Evolutionary conservation across 2,797 vertebrate species (phyloP), one percentile per base, ranked within the genome.

Genomic region (Scolopax rusticola): DNA sequence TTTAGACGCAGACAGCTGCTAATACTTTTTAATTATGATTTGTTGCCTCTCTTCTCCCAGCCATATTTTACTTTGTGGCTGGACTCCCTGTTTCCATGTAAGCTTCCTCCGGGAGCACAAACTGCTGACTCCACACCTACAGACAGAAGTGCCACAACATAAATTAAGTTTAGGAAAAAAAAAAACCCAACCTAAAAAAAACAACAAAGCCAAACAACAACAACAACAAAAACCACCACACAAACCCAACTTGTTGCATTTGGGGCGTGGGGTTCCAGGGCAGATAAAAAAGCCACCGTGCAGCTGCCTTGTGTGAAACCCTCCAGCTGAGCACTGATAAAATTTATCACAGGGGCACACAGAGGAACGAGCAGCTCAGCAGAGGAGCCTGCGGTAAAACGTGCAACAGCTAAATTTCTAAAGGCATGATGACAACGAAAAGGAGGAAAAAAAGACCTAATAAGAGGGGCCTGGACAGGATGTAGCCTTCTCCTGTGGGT

Each of bases 101-200:
- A 98, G 97, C 97, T 98, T 98, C 96, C 97, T 97, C 94, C 84
- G 96, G 98, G 97, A 97, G 87, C 93, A 84, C 77, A 97, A 97
- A 98, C 96, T 98, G 98, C 98, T 98, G 98, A 98, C 98, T 97
- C 94, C 90, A 97, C 98, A 98, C 95, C 97, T 97, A 96, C 95
- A 84, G 96, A 96, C 95, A 91, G 73, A 97, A 98, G 98, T 75
- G 97, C 96, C 86, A 96, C 92, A 97, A 97, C 94, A 96, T 97
- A 98, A 98, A 97, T 97, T 97, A 96, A 53, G 15, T 90, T 67
- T 68, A 86, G 43, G 41, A 30, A 27, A 38, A 30, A 60, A 60
- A 12, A 38, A 45, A 20, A 19, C 17, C 43, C 43, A 20, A 19
- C 43, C 18, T 33, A 33, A 33, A 33, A 33, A 33, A 33, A 33